Evolutionary conservation across 1,140 invertebrate genomes (phyloP).

Genomic region (Drosophila malerkotliana): DNA sequence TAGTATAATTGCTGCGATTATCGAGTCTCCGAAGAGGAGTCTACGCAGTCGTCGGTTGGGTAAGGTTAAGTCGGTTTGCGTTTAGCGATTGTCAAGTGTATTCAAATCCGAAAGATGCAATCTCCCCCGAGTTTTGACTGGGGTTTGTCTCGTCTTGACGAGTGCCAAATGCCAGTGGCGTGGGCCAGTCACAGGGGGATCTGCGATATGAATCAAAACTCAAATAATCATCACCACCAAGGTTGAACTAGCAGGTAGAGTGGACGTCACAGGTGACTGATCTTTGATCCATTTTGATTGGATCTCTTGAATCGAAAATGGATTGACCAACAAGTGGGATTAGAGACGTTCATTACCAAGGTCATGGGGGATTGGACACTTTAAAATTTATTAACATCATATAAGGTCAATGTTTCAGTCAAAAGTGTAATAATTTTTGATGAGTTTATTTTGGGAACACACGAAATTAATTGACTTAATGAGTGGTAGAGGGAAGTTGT

Average conservation of each 20-base stretch:
- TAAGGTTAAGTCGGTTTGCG: conserved; percentile 64
- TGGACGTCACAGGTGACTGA: conserved; percentile 14
- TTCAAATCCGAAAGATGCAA: conserved; percentile 58
- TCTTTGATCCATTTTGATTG: conserved; percentile 18
- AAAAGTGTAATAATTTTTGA: conserved; percentile 3
- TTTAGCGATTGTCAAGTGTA: conserved; percentile 73
- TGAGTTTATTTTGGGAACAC: conserved; percentile 27
- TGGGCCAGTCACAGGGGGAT: neutral
- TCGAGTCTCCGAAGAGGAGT: conserved; percentile 40
- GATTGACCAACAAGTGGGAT: conserved; percentile 10
- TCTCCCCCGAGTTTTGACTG: conserved; percentile 46
- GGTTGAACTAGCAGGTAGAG: conserved; percentile 13
- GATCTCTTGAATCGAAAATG: neutral
- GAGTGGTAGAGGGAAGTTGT: conserved; percentile 5
- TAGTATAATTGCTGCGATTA: conserved; percentile 72
- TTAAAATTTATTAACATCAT: conserved; percentile 11
- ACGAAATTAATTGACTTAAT: neutral
- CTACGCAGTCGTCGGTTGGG: conserved; percentile 19
- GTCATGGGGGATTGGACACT: conserved; percentile 5
- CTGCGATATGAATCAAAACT: neutral
- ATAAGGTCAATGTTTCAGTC: conserved; percentile 14
- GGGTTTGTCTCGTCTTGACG: conserved; percentile 29
- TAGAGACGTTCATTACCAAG: conserved; percentile 22
- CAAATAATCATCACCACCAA: conserved; percentile 21
- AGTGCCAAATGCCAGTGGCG: conserved; percentile 24